phyloP scores from a whole-genome alignment of 1,140 invertebrate genomes.

The Micrasema minimum region DNA sequence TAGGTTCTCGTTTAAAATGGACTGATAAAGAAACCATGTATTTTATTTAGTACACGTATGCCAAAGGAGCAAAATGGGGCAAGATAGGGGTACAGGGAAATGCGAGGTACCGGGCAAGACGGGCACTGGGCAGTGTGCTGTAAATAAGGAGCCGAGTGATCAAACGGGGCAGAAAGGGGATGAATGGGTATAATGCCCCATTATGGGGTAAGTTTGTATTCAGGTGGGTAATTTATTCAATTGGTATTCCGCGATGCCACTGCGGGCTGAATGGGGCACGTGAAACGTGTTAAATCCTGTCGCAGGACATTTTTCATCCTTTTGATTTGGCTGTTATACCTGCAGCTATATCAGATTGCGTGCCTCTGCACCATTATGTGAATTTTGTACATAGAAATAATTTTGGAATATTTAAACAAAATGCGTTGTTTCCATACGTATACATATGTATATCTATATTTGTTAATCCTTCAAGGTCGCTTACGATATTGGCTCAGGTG shows the following conservation, averaged over 20 bases:
- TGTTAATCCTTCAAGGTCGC: no score
- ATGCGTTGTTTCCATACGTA: no score
- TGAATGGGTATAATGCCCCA: conserved; percentile 52
- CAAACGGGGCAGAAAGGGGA: conserved; percentile 49
- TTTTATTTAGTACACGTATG: conserved; percentile 54
- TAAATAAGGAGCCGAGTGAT: conserved; percentile 53
- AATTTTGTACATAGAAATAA: no score
- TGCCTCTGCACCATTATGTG: no score
- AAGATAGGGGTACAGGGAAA: not conserved
- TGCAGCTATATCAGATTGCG: no score
- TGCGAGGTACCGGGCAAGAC: conserved; percentile 12
- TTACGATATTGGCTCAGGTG: no score
- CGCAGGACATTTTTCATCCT: no score
- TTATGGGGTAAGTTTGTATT: conserved; percentile 52
- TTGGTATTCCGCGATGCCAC: conserved; percentile 50
- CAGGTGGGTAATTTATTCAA: conserved; percentile 44
- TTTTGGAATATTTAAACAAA: no score
- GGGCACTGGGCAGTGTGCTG: conserved; percentile 36
- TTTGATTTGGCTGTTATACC: no score
- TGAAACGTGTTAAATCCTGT: no score
- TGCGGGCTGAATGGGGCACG: conserved; percentile 41
- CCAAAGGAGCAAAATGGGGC: conserved; percentile 16
- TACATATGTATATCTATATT: no score
- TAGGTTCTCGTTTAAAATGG: no score
- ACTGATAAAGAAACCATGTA: conserved; percentile 46